Evolutionary conservation across 2,113 vertebrate genomes (phyloP), one percentile per base, ranked within the genome.

Genomic region (Chroicocephalus ridibundus): DNA sequence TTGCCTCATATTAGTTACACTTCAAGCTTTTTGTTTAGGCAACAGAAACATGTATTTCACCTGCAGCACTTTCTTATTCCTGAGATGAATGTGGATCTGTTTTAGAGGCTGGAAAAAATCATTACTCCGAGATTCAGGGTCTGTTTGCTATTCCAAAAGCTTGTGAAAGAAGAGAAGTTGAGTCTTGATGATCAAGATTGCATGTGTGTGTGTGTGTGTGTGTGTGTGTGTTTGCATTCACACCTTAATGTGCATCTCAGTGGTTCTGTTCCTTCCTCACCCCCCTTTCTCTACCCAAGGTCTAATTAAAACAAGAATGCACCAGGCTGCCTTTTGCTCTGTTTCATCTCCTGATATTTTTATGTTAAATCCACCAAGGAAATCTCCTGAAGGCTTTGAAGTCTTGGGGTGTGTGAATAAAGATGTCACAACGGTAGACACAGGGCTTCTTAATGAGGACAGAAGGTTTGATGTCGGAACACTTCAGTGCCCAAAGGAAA

Each of bases 361-460:
- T 98, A 97, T 98, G 97, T 97, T 98, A 98, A 98, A 98, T 97
- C 95, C 98, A 97, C 98, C 81, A 96, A 98, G 98, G 98, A 98
- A 97, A 96, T 97, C 96, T 98, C 97, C 97, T 97, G 96, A 95
- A 98, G 96, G 94, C 98, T 98, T 98, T 98, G 98, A 98, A 98
- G 98, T 98, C 97, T 98, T 96, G 38, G 96, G 96, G 96, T 88
- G 82, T 96, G 76, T 71, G 97, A 98, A 98, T 98, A 97, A 97
- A 98, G 98, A 98, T 98, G 98, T 98, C 98, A 98, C 96, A 97
- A 96, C 24, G 66, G 97, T 96, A 97, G 97, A 97, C 82, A 87
- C 84, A n/a, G 94, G 49, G 96, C 96, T 97, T 98, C 98, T 97
- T 98, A 98, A 98, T 98, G 98, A 98, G 98, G 97, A 95, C 51